A percentile compares a stretch with the other conserved stretches of the same genome.
phyloP scores from a whole-genome alignment of 1,140 invertebrate genomes.

The Brachionus calyciflorus region DNA sequence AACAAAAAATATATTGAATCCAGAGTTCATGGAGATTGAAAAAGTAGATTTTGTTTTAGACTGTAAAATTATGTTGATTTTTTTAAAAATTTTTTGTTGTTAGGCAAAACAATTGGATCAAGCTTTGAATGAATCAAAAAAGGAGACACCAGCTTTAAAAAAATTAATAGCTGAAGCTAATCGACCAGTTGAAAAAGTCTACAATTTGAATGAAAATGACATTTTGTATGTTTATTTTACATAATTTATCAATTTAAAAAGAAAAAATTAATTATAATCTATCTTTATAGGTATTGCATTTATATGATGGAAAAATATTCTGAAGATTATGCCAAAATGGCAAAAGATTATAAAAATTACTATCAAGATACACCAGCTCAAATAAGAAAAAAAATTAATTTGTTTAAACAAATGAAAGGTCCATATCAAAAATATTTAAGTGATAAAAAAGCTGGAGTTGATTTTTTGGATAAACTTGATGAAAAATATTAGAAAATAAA shows the following conservation, averaged over 20 bases:
- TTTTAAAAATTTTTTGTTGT: neutral
- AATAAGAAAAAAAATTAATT: constrained; percentile 25
- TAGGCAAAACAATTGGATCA: neutral
- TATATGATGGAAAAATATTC: constrained; percentile 47
- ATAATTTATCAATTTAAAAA: neutral
- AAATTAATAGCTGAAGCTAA: constrained; percentile 10
- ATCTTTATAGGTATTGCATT: constrained; percentile 25
- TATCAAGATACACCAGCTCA: constrained; percentile 44
- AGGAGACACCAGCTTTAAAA: constrained; percentile 11
- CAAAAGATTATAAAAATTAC: constrained; percentile 44
- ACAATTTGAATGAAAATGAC: constrained; percentile 24
- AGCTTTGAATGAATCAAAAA: neutral
- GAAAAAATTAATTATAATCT: no score
- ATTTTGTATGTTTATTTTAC: neutral
- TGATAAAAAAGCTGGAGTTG: constrained; percentile 33
- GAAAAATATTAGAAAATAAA: constrained; percentile 44
- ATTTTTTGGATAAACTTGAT: constrained; percentile 43
- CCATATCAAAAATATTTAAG: constrained; percentile 33
- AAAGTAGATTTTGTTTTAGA: neutral
- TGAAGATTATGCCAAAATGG: constrained; percentile 42
- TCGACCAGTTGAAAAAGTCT: neutral
- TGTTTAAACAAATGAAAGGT: constrained; percentile 24
- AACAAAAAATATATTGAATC: constrained; percentile 34
- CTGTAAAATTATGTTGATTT: neutral
- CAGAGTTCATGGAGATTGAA: constrained; percentile 29